Base-by-base conservation (phyloP, 2,888 invertebrate genomes). In the Seira sanloemensis region DNA sequence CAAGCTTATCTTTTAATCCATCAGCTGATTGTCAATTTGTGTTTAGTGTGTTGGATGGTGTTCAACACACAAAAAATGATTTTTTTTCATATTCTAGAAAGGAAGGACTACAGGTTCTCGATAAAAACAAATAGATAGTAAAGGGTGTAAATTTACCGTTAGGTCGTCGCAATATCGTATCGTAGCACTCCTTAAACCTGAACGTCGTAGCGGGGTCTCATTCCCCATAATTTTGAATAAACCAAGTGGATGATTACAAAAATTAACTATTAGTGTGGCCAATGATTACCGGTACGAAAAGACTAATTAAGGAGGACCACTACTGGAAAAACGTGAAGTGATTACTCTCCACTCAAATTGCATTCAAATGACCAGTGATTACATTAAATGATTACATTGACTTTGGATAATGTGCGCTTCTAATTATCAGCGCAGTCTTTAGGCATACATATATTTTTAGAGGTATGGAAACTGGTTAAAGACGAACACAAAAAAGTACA, bases 1-100 rank as follows among this genome's bases (percentile, higher is more conserved):
- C n/a, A n/a, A n/a, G n/a, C n/a, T n/a, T 62, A 62, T 62, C 62
- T 62, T 62, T 21, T 9, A 21, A 62, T 19, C 2, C 62, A 62
- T 62, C 62, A 62, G 12, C 62, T n/a, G 62, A 62, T 62, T 62
- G 62, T 21, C 62, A 62, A 23, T 62, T 62, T 62, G n/a, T 21
- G 62, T n/a, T n/a, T n/a, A n/a, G n/a, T n/a, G n/a, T n/a, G n/a
- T n/a, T n/a, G n/a, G n/a, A 21, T 62, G 2, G 21, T 62, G 62
- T 19, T 21, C 2, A 62, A 23, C n/a, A n/a, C n/a, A n/a, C 50
- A 37, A 50, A n/a, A n/a, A 50, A 50, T 50, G 50, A 50, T 12
- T 50, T 50, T 50, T 50, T 18, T 16, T 18, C n/a, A 18, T 1
- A 50, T 50, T 37, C 12, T 50, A n/a, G n/a, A n/a, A n/a, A n/a